These are phyloP conservation scores for Harlomillsia oculata DNA, from an alignment of 1,140 invertebrate species.

Conservation along the genomic window DNA sequence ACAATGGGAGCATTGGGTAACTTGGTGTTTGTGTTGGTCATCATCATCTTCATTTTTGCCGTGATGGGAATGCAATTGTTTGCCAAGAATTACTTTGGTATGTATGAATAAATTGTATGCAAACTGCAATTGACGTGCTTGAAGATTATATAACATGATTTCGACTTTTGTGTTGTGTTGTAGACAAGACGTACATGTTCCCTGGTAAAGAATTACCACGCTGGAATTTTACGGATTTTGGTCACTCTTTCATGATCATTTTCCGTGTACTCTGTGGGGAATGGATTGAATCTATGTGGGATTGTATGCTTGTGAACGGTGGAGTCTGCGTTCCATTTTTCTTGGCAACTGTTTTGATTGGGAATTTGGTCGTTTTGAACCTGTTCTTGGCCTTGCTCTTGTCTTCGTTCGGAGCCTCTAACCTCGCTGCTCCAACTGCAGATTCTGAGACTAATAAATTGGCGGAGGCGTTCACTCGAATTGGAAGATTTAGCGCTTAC, in stretches of 20 bases:
- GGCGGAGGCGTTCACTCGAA: conserved; percentile 88
- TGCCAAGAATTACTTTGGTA: conserved; percentile 80
- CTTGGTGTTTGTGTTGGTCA: conserved; percentile 90
- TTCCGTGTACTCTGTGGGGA: conserved; percentile 94
- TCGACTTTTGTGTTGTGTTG: conserved; percentile 27
- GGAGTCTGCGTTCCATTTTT: conserved; percentile 85
- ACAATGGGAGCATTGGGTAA: conserved; percentile 96
- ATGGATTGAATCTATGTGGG: conserved; percentile 99
- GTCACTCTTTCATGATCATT: conserved; percentile 92
- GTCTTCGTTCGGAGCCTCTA: conserved; percentile 93
- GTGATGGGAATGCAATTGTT: conserved; percentile 98
- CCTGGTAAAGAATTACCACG: conserved; percentile 41
- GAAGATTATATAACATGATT: not conserved
- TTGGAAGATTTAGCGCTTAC: conserved; percentile 81
- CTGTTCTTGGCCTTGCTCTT: conserved; percentile 97
- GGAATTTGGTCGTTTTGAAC: conserved; percentile 96
- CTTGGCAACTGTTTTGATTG: conserved; percentile 93
- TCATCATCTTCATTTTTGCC: conserved; percentile 93
- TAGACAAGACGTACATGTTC: conserved; percentile 71
- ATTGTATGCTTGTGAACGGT: conserved; percentile 72
- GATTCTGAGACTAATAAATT: conserved; percentile 96
- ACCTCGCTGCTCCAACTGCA: conserved; percentile 74
- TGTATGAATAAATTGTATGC: conserved; percentile 39
- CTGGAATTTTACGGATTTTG: conserved; percentile 90
- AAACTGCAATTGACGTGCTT: not conserved